Base-by-base conservation (phyloP, 2,888 invertebrate genomes). In the Lumbricus terrestris region DNA sequence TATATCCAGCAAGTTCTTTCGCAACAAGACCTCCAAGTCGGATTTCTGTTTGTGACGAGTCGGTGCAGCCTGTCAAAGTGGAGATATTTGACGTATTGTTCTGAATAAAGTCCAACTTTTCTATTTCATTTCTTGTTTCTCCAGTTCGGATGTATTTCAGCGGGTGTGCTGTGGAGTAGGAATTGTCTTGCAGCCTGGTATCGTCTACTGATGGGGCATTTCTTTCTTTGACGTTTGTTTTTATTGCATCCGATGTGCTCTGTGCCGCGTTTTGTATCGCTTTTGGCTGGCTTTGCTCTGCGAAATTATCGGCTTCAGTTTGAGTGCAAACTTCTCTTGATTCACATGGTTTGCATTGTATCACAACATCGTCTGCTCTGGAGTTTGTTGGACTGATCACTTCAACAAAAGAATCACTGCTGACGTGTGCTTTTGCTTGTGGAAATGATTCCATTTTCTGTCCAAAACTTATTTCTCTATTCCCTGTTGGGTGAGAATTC, bases 1-100 rank as follows among this genome's bases (percentile, higher is more conserved):
- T 85, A 37, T 85, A 85, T 85, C 85, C 85, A 18, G 37, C 85
- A 85, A 85, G 37, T 37, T 85, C 37, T 85, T 85, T 85, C 6
- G 34, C 85, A 34, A 85, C 11, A n/a, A 69, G 69, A 69, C 69
- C n/a, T 69, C 69, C 69, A n/a, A 69, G 4, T 8, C n/a, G 29
- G 69, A 69, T 69, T n/a, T n/a, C 69, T n/a, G n/a, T 69, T 69
- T 69, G 69, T n/a, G 8, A 29, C 13, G 69, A 13, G 29, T 69
- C n/a, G n/a, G n/a, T n/a, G n/a, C n/a, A n/a, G n/a, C n/a, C 69
- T n/a, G 69, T 69, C n/a, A n/a, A n/a, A n/a, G 69, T 69, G 69
- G 69, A n/a, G 29, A n/a, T 69, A 29, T 69, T 29, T 69, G 69
- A n/a, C 6, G n/a, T 69, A 69, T 69, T 6, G n/a, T n/a, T 69